Percentiles rank a stretch among this genome's conserved stretches.
Evolutionary conservation across 2,113 vertebrate species (phyloP).

Genomic region (Dipodomys ordii): DNA sequence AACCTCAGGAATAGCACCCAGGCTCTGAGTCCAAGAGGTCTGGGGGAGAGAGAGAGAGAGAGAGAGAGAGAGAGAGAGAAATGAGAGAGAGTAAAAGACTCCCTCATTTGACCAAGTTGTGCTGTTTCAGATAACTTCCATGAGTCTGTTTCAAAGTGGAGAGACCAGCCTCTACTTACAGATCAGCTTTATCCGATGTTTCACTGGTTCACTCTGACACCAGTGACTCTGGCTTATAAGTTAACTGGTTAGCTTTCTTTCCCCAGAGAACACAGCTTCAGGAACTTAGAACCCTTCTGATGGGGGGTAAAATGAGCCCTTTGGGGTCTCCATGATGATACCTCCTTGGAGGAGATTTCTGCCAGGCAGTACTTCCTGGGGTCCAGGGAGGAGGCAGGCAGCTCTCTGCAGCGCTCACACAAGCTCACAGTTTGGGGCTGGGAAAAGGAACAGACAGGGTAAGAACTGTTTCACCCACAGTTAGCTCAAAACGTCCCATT

Average conservation of each 20-base stretch:
- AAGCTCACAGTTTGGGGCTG: not conserved
- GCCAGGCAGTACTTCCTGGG: not conserved
- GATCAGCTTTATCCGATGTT: not conserved
- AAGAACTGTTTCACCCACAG: conserved; percentile 37
- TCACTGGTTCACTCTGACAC: not conserved
- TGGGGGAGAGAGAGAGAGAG: too few relatives aligned
- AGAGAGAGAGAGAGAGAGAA: too few relatives aligned
- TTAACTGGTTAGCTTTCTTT: not conserved
- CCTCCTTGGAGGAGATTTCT: not conserved
- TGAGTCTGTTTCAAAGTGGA: not conserved
- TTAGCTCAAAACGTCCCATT: conserved; percentile 34
- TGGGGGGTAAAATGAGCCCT: not conserved
- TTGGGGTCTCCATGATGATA: not conserved
- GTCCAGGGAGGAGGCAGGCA: accelerated
- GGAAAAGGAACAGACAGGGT: not conserved
- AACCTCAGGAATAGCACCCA: too few relatives aligned
- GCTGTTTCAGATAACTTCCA: not conserved
- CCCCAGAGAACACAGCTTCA: not conserved
- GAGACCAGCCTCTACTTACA: not conserved
- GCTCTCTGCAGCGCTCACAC: not conserved
- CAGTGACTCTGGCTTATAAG: not conserved
- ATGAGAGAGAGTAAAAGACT: not conserved
- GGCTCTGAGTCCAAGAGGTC: too few relatives aligned
- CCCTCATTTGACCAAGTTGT: not conserved
- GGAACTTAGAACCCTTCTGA: not conserved